phyloP scores from a whole-genome alignment of 2,797 vertebrate genomes.

The Tachyglossus aculeatus region DNA sequence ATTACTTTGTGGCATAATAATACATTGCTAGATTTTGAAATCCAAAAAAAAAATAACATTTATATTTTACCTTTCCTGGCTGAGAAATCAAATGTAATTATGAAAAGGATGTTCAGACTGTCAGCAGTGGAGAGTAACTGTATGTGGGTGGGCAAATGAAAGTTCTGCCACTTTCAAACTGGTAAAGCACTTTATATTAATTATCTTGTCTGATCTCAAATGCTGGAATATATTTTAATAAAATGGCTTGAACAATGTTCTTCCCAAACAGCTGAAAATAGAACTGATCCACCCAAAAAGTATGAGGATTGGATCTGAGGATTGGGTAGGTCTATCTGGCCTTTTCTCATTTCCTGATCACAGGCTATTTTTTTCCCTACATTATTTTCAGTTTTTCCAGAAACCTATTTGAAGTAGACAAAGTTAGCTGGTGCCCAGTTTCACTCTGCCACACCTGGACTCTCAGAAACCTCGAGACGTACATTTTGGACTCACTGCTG shows the following conservation, averaged over 20 bases:
- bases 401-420: constrained; percentile 8
- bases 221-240: neutral
- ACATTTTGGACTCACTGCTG: neutral
- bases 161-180: neutral
- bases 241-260: neutral
- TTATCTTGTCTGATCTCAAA: constrained; percentile 18
- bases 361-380: neutral
- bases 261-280: neutral
- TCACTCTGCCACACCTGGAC: neutral
- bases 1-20: neutral
- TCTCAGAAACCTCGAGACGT: constrained; percentile 8
- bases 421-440: neutral
- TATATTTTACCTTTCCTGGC: neutral
- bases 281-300: neutral
- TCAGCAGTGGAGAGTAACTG: neutral
- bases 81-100: neutral
- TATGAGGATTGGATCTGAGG: neutral
- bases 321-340: neutral
- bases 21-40: neutral
- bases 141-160: neutral
- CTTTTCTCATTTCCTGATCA: neutral
- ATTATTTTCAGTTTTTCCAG: neutral
- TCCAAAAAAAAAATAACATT: neutral
- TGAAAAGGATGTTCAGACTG: neutral
- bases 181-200: constrained; percentile 7